Base-by-base conservation (phyloP, 2,113 vertebrate species). In the Macrotus californicus region DNA sequence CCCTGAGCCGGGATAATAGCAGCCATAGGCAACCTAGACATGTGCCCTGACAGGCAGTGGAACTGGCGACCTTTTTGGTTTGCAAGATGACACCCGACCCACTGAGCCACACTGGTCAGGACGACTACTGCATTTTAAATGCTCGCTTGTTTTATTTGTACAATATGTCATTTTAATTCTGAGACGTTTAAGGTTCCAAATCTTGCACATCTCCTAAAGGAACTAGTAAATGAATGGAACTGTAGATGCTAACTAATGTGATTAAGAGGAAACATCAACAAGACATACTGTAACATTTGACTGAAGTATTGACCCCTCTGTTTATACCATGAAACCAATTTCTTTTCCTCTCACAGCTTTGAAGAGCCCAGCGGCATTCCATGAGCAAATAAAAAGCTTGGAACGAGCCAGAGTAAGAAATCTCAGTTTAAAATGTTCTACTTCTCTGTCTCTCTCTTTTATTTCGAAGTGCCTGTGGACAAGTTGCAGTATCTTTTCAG, bases 351-450 rank as follows among this genome's bases (percentile, higher is more conserved):
- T 97, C 87, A 92, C 98, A 99, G 99, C 99, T 94, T 98, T 99
- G 98, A 99, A 99, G 98, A 99, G 99, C 94, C 99, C 99, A 93
- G 99, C 99, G 94, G 99, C 98, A 97, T 99, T 99, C 98, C 99
- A 99, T 87, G 99, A 99, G 97, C 99, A 99, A 98, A 99, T 99
- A 87, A 99, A 99, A 98, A 99, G 99, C 98, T 98, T 99, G 98
- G 99, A 99, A 98, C 98, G 99, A 98, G 99, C 99, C 97, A 99
- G 99, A 98, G 99, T 99, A 98, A 99, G 98, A 46, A 12, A 69
- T 82, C 96, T 91, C 85, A 43, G 31, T 94, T 87, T 87, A 52
- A 96, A 94, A 95, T 77, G 12, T 75, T 96, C 24, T 41, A 13
- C 43, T 92, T 96, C 75, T 87, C 36, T 87, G 14, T 43, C 90